phyloP scores from a whole-genome alignment of 2,113 vertebrate species.

The Poecilia latipinna region DNA sequence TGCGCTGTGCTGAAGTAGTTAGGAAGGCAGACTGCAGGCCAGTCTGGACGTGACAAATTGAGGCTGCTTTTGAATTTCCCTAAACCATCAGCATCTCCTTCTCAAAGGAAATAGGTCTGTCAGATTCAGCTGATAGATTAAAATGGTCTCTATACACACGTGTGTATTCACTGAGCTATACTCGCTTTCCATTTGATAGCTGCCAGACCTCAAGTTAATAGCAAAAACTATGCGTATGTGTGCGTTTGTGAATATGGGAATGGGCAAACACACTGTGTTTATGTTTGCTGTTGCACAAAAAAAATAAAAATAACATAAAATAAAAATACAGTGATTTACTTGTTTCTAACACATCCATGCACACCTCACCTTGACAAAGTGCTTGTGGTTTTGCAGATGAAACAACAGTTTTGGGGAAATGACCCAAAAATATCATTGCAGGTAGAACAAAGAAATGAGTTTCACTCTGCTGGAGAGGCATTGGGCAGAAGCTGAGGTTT shows the following conservation, averaged over 20 bases:
- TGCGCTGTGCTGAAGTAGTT: slow-evolving; percentile 8
- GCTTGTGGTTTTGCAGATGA: slow-evolving; percentile 42
- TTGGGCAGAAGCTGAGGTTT: no score
- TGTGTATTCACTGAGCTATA: slow-evolving; percentile 54
- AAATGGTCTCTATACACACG: slow-evolving; percentile 54
- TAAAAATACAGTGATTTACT: slow-evolving; percentile 34
- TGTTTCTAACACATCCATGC: slow-evolving; percentile 13
- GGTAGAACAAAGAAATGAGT: not conserved
- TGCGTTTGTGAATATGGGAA: not conserved
- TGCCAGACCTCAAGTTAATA: slow-evolving; percentile 14
- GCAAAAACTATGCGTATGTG: not conserved
- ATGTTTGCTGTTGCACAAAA: slow-evolving; percentile 6
- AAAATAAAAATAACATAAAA: no score
- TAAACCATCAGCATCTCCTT: slow-evolving; percentile 53
- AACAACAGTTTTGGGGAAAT: slow-evolving; percentile 9
- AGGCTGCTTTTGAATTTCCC: slow-evolving; percentile 58
- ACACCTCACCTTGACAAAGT: slow-evolving; percentile 20
- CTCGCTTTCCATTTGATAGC: slow-evolving; percentile 34
- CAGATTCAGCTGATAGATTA: slow-evolving; percentile 61
- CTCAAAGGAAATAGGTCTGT: slow-evolving; percentile 65
- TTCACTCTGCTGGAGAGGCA: not conserved
- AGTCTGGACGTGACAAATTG: slow-evolving; percentile 50
- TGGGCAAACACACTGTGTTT: not conserved
- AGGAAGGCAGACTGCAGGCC: slow-evolving; percentile 22
- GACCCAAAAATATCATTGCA: slow-evolving; percentile 8